These are phyloP conservation scores for Conus betulinus DNA, from an alignment of 1,140 invertebrate species.

Conservation along the genomic window DNA sequence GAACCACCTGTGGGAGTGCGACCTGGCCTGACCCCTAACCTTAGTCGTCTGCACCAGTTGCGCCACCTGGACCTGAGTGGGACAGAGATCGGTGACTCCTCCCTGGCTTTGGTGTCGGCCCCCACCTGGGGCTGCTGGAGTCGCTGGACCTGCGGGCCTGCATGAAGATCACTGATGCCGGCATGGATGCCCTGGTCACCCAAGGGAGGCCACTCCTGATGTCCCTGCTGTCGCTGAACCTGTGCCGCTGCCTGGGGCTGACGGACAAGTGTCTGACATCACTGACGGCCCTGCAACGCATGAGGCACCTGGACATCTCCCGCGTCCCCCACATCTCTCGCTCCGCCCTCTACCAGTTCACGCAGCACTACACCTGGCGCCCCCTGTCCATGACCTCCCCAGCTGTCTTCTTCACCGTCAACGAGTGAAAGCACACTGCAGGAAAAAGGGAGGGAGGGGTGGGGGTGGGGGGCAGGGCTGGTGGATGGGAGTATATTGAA, in stretches of 20 bases:
- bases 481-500: neutral
- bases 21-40: slow-evolving; percentile 85
- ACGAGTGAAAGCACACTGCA: neutral
- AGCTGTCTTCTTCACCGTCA: neutral
- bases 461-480: neutral
- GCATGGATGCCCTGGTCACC: slow-evolving; percentile 85
- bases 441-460: neutral
- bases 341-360: slow-evolving; percentile 31
- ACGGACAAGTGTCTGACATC: slow-evolving; percentile 41
- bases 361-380: slow-evolving; percentile 23
- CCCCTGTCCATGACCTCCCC: neutral
- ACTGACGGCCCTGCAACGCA: slow-evolving; percentile 29
- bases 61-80: slow-evolving; percentile 87
- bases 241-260: slow-evolving; percentile 39
- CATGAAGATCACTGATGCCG: slow-evolving; percentile 90
- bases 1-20: slow-evolving; percentile 88
- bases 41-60: slow-evolving; percentile 87
- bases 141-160: slow-evolving; percentile 90
- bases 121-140: slow-evolving; percentile 85
- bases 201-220: slow-evolving; percentile 25
- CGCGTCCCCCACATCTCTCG: slow-evolving; percentile 42
- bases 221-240: slow-evolving; percentile 13
- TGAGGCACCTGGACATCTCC: slow-evolving; percentile 38
- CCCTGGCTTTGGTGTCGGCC: slow-evolving; percentile 87
- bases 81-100: slow-evolving; percentile 91